These are phyloP conservation scores for Cyrtonyx montezumae DNA, from an alignment of 2,113 vertebrate genomes.

Conservation along the genomic window DNA sequence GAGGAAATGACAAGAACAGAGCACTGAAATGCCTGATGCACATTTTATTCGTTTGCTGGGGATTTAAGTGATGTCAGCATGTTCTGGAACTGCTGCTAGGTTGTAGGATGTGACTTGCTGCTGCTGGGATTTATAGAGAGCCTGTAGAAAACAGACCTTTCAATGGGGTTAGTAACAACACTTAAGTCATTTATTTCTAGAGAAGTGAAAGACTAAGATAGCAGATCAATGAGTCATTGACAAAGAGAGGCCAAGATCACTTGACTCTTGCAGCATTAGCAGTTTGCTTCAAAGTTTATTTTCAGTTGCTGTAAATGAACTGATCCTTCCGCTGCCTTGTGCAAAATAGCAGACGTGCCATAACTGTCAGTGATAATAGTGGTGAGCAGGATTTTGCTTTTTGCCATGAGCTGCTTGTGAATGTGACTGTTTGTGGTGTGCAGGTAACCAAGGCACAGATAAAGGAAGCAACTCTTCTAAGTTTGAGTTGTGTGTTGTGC, in stretches of 20 bases:
- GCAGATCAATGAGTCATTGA: background rate
- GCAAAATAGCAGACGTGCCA: background rate
- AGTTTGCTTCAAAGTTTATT: background rate
- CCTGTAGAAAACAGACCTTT: background rate
- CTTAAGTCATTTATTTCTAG: background rate
- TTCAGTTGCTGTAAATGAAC: background rate
- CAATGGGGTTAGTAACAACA: background rate
- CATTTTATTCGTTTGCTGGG: background rate
- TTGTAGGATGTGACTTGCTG: background rate
- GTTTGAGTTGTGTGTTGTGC: conserved; percentile 1
- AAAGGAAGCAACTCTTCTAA: background rate
- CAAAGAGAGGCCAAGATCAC: background rate
- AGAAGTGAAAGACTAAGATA: background rate
- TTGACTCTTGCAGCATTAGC: background rate
- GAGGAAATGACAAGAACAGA: background rate
- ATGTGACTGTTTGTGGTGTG: background rate
- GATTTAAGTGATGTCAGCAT: background rate
- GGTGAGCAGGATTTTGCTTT: background rate
- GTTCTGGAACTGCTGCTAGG: background rate
- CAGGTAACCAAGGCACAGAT: background rate
- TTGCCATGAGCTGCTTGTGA: background rate
- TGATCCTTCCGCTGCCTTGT: background rate
- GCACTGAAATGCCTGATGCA: background rate
- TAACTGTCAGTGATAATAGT: background rate
- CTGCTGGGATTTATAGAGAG: background rate